Evolutionary conservation across 1,140 invertebrate genomes (phyloP), one percentile per base, ranked within the genome.

Genomic region (Drosophila lini): DNA sequence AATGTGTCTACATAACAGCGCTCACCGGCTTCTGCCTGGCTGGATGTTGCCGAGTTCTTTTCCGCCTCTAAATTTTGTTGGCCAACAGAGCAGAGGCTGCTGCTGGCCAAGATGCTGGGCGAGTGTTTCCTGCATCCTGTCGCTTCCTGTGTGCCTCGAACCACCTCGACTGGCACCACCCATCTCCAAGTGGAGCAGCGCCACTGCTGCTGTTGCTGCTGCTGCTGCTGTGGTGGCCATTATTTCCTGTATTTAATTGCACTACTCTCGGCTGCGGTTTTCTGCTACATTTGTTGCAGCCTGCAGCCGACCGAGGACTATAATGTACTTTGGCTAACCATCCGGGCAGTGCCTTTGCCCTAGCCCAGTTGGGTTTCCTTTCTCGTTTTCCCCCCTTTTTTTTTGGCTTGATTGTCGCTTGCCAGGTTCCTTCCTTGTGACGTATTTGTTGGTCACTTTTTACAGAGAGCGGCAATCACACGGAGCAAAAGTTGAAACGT

Each of bases 191-290:
- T 32, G 36, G 32, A 36, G 34, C 41, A 25, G 31, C 25, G 10
- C 1, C 41, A 13, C 47, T 31, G 44, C 48, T 16, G 13, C 40
- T 63, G 58, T 59, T 63, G 44, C 42, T 59, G 57, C 74, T 64
- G 50, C 44, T 85, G 50, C 44, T 85, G 70, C 62, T 86, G 82
- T 74, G 83, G 83, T 89, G 64, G 80, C 84, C 83, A 89, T 86
- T 86, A 86, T 89, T 88, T 88, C 83, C 83, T 89, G 83, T 78
- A 89, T 89, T 88, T 88, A 88, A 88, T 89, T 88, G 83, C 84
- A 89, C 84, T 88, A 74, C 83, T 88, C 84, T 89, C 84, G 69
- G 83, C 77, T 88, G 83, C 77, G 83, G 83, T 88, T 88, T 88
- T 89, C 84, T 89, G 83, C 83, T 84, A 88, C 84, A 88, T 88